Percentiles rank a stretch among this genome's conserved stretches.
phyloP scores from a whole-genome alignment of 2,113 vertebrate species.

The Oryzias woworae region DNA sequence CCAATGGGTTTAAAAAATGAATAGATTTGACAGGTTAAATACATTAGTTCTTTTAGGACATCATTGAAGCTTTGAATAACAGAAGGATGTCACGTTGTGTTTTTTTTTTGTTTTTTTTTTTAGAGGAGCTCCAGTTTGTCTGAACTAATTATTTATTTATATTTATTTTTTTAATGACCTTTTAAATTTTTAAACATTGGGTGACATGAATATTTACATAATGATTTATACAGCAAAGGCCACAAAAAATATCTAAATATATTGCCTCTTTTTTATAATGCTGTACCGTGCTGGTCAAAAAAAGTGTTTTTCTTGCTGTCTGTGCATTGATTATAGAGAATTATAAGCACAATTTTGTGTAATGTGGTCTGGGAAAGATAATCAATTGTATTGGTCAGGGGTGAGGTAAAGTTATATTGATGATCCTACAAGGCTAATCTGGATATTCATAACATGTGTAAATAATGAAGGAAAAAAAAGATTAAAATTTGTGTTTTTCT shows the following conservation, averaged over 20 bases:
- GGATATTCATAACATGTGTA: slow-evolving; percentile 80
- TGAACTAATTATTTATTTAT: no score
- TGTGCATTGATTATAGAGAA: slow-evolving; percentile 78
- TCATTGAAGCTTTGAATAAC: no score
- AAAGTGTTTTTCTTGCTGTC: slow-evolving; percentile 70
- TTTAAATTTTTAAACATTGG: no score
- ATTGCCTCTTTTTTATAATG: slow-evolving; percentile 34
- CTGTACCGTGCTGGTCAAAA: slow-evolving; percentile 40
- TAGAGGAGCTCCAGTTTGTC: no score
- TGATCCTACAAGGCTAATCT: slow-evolving; percentile 70
- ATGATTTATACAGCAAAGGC: no score
- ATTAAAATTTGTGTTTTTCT: slow-evolving; percentile 77
- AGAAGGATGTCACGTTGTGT: no score
- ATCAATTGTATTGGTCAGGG: slow-evolving; percentile 82
- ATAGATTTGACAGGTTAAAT: no score
- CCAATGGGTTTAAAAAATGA: no score
- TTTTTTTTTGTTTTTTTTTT: no score
- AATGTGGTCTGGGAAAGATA: slow-evolving; percentile 81
- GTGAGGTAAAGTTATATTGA: slow-evolving; percentile 79
- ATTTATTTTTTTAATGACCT: no score
- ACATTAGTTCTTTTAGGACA: no score
- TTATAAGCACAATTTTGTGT: slow-evolving; percentile 76
- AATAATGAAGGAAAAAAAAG: slow-evolving; percentile 77
- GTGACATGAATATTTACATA: no score
- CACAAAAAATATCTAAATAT: slow-evolving; percentile 26